Conservation (phyloP, 2,888 invertebrate genomes). For the Tholera decimalis region DNA sequence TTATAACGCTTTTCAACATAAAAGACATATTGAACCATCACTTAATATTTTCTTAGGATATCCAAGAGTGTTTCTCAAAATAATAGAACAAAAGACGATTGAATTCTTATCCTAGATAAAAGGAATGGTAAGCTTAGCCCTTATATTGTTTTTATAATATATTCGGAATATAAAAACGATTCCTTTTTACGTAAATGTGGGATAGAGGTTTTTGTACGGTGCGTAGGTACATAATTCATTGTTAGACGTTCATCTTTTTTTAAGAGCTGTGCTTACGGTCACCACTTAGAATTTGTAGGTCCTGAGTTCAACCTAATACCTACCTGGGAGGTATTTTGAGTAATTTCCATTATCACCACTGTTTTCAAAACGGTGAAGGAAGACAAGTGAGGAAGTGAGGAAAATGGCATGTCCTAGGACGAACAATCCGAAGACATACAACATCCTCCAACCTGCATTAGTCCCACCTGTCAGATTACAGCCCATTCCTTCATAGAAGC, state of each 20-base stretch:
- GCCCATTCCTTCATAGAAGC: too few relatives aligned
- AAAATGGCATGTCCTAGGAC: too few relatives aligned
- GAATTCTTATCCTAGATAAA: conserved; percentile 29
- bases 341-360: too few relatives aligned
- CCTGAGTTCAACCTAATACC: too few relatives aligned
- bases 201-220: conserved; percentile 9
- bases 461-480: too few relatives aligned
- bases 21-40: background rate
- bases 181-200: conserved; percentile 21
- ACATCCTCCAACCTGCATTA: too few relatives aligned
- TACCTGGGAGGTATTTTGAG: too few relatives aligned
- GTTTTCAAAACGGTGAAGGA: too few relatives aligned
- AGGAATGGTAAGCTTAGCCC: conserved; percentile 7
- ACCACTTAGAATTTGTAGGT: too few relatives aligned
- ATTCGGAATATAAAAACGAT: conserved; percentile 7
- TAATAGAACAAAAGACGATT: conserved; percentile 29
- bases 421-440: too few relatives aligned
- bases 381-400: too few relatives aligned
- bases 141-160: conserved; percentile 30
- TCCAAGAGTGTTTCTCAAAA: background rate
- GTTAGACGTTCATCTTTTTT: background rate
- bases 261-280: too few relatives aligned
- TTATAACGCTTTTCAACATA: background rate
- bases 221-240: background rate
- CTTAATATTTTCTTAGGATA: background rate